Conservation (phyloP, 2,113 vertebrate genomes). For the Stegastes partitus region DNA sequence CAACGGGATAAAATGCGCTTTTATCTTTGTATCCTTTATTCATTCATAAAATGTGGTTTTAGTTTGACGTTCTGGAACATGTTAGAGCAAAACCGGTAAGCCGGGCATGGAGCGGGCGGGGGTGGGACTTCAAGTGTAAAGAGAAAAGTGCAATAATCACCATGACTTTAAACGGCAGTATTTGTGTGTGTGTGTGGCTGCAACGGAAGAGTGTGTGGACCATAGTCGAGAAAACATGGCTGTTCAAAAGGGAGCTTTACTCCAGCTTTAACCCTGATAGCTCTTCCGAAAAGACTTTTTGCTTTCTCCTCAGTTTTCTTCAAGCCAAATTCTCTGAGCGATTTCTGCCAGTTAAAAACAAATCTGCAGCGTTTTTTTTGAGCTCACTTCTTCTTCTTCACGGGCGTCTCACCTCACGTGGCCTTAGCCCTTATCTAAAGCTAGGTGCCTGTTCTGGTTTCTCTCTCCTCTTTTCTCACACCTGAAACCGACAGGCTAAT, state of each 20-base stretch:
- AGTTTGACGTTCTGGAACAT: slow-evolving; percentile 76
- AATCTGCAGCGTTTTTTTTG: slow-evolving; percentile 15
- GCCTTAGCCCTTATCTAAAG: slow-evolving; percentile 30
- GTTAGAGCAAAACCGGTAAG: slow-evolving; percentile 64
- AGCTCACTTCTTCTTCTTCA: slow-evolving; percentile 3
- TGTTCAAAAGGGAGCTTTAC: slow-evolving; percentile 63
- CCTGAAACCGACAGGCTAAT: slow-evolving; percentile 61
- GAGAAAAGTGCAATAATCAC: slow-evolving; percentile 70
- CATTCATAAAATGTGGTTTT: slow-evolving; percentile 80
- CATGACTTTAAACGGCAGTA: slow-evolving; percentile 62
- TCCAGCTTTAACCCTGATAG: slow-evolving; percentile 46
- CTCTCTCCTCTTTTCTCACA: slow-evolving; percentile 40
- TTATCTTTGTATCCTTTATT: slow-evolving; percentile 69
- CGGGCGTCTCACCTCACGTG: slow-evolving; percentile 41
- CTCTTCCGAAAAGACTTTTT: slow-evolving; percentile 29
- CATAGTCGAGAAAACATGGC: slow-evolving; percentile 50
- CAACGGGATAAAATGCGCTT: slow-evolving; percentile 64
- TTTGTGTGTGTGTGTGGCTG: slow-evolving; percentile 42
- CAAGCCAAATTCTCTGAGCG: slow-evolving; percentile 9
- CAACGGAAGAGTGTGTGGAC: slow-evolving; percentile 56
- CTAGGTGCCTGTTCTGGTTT: slow-evolving; percentile 50
- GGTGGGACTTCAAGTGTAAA: slow-evolving; percentile 49
- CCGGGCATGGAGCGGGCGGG: background rate
- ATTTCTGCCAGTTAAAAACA: slow-evolving; percentile 25
- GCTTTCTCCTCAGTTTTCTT: slow-evolving; percentile 1